Conservation (phyloP, 37 sponge, comb jelly and placozoan genomes). For the Eunapius fragilis region DNA sequence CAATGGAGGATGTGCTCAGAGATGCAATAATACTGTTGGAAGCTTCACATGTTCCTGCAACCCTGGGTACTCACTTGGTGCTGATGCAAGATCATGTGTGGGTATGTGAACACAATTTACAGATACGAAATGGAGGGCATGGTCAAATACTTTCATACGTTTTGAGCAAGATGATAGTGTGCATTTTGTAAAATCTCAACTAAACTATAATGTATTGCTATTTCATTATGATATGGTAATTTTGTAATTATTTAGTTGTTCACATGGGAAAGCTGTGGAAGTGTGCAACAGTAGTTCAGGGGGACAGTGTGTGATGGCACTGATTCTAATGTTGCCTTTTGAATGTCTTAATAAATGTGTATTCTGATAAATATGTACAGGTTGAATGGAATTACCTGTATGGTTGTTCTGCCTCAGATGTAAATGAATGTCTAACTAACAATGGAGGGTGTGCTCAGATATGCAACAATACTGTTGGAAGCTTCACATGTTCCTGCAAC, state of each 20-base stretch:
- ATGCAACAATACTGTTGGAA: conserved; percentile 11
- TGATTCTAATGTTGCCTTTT: conserved; percentile 38
- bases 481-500: conserved; percentile 16
- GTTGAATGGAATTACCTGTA: neutral
- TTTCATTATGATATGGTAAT: neutral
- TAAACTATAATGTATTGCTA: neutral
- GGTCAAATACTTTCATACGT: neutral
- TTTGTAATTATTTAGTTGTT: neutral
- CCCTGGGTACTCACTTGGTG: conserved; percentile 25
- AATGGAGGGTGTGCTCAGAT: conserved; percentile 34
- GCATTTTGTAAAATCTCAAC: neutral
- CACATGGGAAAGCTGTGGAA: conserved; percentile 5
- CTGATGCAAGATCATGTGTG: neutral
- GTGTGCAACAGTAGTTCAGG: conserved; percentile 28
- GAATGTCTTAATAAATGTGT: conserved; percentile 15
- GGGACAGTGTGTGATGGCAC: conserved; percentile 55
- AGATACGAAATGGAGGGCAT: neutral
- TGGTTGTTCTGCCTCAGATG: conserved; percentile 3
- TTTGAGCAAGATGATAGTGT: neutral
- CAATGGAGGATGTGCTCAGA: neutral
- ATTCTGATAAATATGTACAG: neutral
- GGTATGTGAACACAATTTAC: neutral
- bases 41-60: conserved; percentile 19
- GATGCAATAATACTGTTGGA: conserved; percentile 7
- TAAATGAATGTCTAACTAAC: conserved; percentile 9